Evolutionary conservation across 2,888 invertebrate genomes (phyloP).

Genomic region (Agrochola lychnidis): DNA sequence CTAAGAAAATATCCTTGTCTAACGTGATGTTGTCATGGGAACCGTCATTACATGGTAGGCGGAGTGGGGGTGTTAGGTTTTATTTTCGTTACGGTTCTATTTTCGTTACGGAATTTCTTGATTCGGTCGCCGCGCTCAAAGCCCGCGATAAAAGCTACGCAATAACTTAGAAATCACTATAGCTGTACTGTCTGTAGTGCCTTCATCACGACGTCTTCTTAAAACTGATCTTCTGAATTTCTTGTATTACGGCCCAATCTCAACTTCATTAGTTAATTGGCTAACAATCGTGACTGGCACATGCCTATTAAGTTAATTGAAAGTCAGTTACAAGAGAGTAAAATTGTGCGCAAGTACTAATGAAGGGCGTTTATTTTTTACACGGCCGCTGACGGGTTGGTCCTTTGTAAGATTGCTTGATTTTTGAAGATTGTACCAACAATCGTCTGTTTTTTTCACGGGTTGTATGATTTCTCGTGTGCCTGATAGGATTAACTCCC

Average conservation of each 20-base stretch:
- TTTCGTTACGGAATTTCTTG: too few species aligned
- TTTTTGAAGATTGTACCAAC: not conserved
- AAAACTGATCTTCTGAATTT: conserved; percentile 25
- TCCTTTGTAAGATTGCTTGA: not conserved
- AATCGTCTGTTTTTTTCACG: not conserved
- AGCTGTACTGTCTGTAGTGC: too few species aligned
- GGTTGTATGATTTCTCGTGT: not conserved
- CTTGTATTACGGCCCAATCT: conserved; percentile 40
- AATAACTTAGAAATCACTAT: too few species aligned
- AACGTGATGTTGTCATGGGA: too few species aligned
- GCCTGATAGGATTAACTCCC: not conserved
- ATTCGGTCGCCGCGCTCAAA: too few species aligned
- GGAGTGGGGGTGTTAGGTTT: too few species aligned
- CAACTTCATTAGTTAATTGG: conserved; percentile 78
- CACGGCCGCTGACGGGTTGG: not conserved
- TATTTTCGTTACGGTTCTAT: too few species aligned
- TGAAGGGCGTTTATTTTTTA: conserved; percentile 42
- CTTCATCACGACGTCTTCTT: not conserved
- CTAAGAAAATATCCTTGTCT: too few species aligned
- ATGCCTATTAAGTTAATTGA: conserved; percentile 74
- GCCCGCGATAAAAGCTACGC: too few species aligned
- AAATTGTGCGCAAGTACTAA: conserved; percentile 59
- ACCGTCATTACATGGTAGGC: too few species aligned
- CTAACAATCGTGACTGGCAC: conserved; percentile 70
- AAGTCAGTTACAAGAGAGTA: conserved; percentile 66